phyloP scores from a whole-genome alignment of 2,888 invertebrate species.

The Philopedon plagiatum region DNA sequence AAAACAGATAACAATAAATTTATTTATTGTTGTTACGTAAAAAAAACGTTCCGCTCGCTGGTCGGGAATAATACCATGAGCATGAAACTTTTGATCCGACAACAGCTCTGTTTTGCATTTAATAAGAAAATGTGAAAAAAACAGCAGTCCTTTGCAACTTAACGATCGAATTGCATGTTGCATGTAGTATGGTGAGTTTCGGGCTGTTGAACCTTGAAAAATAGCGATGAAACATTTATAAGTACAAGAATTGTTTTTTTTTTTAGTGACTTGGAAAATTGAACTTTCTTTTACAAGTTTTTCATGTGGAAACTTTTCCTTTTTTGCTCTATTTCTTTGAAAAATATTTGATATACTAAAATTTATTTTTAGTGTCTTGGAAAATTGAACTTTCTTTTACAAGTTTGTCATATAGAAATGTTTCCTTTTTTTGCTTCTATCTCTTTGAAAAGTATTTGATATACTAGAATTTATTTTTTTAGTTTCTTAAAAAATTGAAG shows the following conservation, averaged over 20 bases:
- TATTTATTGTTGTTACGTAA: constrained; percentile 41
- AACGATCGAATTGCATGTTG: constrained; percentile 39
- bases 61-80: constrained; percentile 40
- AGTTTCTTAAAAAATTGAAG: too few species aligned
- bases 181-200: not conserved
- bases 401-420: too few species aligned
- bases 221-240: not conserved
- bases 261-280: not conserved
- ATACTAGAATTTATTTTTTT: too few species aligned
- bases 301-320: too few species aligned
- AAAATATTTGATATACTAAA: too few species aligned
- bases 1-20: constrained; percentile 36
- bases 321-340: too few species aligned
- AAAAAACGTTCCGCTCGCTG: constrained; percentile 37
- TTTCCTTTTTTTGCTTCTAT: too few species aligned
- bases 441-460: too few species aligned
- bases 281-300: not conserved
- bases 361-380: too few species aligned
- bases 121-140: constrained; percentile 34
- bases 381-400: too few species aligned
- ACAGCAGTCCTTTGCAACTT: constrained; percentile 18
- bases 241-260: too few species aligned
- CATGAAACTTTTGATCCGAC: constrained; percentile 33
- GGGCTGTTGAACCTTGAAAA: constrained; percentile 17
- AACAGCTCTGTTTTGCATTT: constrained; percentile 41